Conservation (phyloP, 1,140 invertebrate species). For the Halotydeus destructor region DNA sequence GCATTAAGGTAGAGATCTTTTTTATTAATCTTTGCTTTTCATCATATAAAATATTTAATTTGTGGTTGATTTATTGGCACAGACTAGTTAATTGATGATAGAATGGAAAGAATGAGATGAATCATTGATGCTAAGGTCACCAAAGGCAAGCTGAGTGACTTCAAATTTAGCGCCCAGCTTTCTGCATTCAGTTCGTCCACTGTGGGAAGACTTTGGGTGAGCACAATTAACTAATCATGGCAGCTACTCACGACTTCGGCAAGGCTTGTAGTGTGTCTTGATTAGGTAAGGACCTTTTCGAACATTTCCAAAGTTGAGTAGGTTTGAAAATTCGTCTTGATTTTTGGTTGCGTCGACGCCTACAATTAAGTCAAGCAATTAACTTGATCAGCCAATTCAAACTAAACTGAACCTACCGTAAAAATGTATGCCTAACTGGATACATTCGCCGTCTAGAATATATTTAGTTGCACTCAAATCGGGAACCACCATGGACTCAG, state of each 20-base stretch:
- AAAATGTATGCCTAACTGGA: slow-evolving; percentile 72
- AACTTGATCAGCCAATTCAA: background rate
- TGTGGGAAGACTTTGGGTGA: too few relatives aligned
- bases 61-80: too few relatives aligned
- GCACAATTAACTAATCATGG: background rate
- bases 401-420: slow-evolving; percentile 44
- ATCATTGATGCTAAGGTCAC: too few relatives aligned
- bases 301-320: slow-evolving; percentile 20
- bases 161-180: too few relatives aligned
- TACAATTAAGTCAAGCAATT: slow-evolving; percentile 7
- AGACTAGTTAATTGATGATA: too few relatives aligned
- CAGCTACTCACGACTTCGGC: slow-evolving; percentile 16
- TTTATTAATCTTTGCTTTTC: too few relatives aligned
- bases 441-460: slow-evolving; percentile 51
- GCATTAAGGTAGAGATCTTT: too few relatives aligned
- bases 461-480: slow-evolving; percentile 54
- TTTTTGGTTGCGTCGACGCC: slow-evolving; percentile 16
- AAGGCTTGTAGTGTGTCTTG: slow-evolving; percentile 19
- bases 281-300: slow-evolving; percentile 12
- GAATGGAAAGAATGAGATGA: too few relatives aligned
- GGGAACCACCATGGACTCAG: slow-evolving; percentile 61
- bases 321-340: slow-evolving; percentile 20
- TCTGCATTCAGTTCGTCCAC: too few relatives aligned
- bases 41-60: too few relatives aligned
- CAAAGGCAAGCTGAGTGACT: too few relatives aligned